phyloP scores from a whole-genome alignment of 2,888 invertebrate species.

The Lathronympha strigana region DNA sequence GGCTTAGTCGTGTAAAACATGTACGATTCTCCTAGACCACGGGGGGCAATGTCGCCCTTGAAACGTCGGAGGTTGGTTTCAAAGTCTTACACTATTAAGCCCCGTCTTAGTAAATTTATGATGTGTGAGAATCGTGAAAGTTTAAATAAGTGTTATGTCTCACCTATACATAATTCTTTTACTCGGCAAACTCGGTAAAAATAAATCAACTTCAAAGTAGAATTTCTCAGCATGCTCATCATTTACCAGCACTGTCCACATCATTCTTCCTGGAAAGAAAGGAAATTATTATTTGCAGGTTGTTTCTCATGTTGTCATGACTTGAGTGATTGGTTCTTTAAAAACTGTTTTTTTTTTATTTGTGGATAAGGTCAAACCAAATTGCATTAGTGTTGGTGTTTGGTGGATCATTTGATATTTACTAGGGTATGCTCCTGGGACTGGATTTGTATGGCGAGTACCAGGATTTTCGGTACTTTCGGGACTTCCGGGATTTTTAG shows the following conservation, averaged over 20 bases:
- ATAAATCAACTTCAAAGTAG: constrained; percentile 80
- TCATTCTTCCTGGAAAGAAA: constrained; percentile 74
- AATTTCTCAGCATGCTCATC: constrained; percentile 74
- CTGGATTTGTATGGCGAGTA: no score
- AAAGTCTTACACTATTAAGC: no score
- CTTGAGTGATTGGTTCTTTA: not conserved
- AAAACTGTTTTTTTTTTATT: not conserved
- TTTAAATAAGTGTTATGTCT: no score
- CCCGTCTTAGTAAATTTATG: no score
- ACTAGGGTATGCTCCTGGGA: no score
- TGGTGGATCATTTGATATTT: not conserved
- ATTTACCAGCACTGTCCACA: constrained; percentile 82
- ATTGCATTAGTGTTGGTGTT: not conserved
- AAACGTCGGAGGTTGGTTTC: no score
- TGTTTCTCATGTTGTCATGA: constrained; percentile 6
- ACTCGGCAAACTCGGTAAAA: constrained; percentile 72
- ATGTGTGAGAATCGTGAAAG: no score
- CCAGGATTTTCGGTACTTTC: no score
- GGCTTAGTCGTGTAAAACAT: no score
- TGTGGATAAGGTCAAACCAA: not conserved
- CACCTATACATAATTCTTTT: constrained; percentile 81
- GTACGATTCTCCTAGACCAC: no score
- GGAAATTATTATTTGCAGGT: constrained; percentile 7
- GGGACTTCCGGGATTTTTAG: no score
- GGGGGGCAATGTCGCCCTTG: no score